These are phyloP conservation scores for Bubo bubo DNA, from an alignment of 2,113 vertebrate species.

Conservation along the genomic window DNA sequence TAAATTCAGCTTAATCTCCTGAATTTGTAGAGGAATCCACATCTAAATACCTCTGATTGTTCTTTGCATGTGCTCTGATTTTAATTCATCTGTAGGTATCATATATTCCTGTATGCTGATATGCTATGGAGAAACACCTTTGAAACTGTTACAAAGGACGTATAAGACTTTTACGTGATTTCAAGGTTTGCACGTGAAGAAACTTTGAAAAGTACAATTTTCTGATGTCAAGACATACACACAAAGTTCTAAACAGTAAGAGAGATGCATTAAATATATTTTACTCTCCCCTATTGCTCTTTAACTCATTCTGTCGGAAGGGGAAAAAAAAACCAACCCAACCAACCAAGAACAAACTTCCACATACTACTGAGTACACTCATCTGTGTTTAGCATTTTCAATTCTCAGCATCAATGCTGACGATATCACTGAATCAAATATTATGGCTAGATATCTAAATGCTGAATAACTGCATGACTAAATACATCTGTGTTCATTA, in stretches of 20 bases:
- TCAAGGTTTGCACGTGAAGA: not conserved
- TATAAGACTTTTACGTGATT: not conserved
- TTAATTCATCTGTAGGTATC: not conserved
- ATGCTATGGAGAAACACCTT: not conserved
- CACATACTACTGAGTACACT: not conserved
- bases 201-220: not conserved
- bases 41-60: not conserved
- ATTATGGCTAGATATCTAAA: conserved; percentile 9
- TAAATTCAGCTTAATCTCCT: not conserved
- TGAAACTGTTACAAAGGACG: not conserved
- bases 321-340: not conserved
- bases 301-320: not conserved
- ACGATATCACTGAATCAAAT: not conserved
- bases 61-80: not conserved
- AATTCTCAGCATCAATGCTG: not conserved
- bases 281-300: not conserved
- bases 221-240: not conserved
- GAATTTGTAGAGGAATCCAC: not conserved
- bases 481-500: conserved; percentile 20
- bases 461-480: conserved; percentile 15
- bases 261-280: not conserved
- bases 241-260: not conserved
- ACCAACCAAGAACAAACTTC: not conserved
- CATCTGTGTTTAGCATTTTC: not conserved
- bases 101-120: not conserved